A percentile compares a stretch with the other conserved stretches of the same genome.
phyloP scores from a whole-genome alignment of 2,113 vertebrate genomes.

The human region DNA sequence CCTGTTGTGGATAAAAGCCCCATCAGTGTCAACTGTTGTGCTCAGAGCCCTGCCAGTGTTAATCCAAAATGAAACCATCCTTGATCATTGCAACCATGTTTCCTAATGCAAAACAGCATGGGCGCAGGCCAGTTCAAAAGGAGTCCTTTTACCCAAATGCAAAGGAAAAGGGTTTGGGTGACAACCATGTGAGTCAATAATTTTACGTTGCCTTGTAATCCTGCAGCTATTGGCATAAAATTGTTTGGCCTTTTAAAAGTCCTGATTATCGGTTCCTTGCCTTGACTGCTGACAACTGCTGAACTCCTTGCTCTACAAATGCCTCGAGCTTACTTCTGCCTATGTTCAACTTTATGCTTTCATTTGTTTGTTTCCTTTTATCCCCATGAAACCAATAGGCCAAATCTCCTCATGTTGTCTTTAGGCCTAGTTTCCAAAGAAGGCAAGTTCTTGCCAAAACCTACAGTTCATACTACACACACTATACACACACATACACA shows the following conservation, averaged over 20 bases:
- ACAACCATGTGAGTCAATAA: not conserved
- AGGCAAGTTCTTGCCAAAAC: not conserved
- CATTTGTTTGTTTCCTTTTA: not conserved
- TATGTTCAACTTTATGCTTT: not conserved
- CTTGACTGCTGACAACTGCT: not conserved
- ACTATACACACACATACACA: not conserved
- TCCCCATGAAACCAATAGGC: not conserved
- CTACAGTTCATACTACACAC: not conserved
- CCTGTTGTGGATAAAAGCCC: not conserved
- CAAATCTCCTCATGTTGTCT: not conserved
- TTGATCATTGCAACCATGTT: not conserved
- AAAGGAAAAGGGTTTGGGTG: not conserved
- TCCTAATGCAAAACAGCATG: not conserved
- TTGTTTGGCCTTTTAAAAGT: not conserved
- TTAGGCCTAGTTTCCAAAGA: constrained; percentile 36
- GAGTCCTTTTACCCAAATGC: not conserved
- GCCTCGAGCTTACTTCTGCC: not conserved
- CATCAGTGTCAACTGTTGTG: too few species aligned
- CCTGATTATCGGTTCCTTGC: not conserved
- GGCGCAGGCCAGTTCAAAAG: not conserved
- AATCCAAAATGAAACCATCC: not conserved
- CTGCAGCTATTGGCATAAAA: not conserved
- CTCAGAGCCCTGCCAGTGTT: not conserved
- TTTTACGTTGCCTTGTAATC: not conserved
- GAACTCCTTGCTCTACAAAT: not conserved